Percentiles rank a stretch among this genome's conserved stretches.
phyloP scores from a whole-genome alignment of 2,888 invertebrate genomes.

The Cordilura impudica region DNA sequence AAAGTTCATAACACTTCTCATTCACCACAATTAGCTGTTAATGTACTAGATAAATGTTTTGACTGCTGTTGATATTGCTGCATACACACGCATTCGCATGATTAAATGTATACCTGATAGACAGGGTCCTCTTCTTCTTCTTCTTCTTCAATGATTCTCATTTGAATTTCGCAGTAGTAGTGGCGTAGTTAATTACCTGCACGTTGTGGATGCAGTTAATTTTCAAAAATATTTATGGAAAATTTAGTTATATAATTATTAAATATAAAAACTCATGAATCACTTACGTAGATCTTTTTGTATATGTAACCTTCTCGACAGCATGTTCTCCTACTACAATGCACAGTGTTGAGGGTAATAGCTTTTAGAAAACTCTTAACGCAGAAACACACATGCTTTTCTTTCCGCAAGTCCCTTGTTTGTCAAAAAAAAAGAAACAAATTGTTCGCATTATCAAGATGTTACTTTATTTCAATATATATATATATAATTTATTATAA shows the following conservation, averaged over 20 bases:
- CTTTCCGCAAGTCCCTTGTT: too few species aligned
- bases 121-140: constrained; percentile 37
- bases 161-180: constrained; percentile 19
- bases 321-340: constrained; percentile 22
- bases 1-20: constrained; percentile 62
- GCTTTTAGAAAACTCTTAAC: too few species aligned
- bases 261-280: background rate
- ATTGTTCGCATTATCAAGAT: too few species aligned
- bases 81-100: constrained; percentile 4
- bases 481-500: too few species aligned
- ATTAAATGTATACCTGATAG: constrained; percentile 27
- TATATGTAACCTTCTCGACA: constrained; percentile 41
- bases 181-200: constrained; percentile 3
- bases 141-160: constrained; percentile 35
- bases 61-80: constrained; percentile 44
- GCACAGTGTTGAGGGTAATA: constrained; percentile 45
- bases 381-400: too few species aligned
- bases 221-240: constrained; percentile 25
- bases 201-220: constrained; percentile 15
- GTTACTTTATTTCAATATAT: too few species aligned
- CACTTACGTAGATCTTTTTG: background rate
- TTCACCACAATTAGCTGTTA: constrained; percentile 62
- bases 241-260: background rate
- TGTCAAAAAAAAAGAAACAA: too few species aligned
- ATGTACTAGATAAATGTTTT: constrained; percentile 61